Percentiles rank a stretch among this genome's conserved stretches.
These are phyloP conservation scores for Nymphalis urticae DNA, from an alignment of 2,888 invertebrate genomes.

Conservation along the genomic window DNA sequence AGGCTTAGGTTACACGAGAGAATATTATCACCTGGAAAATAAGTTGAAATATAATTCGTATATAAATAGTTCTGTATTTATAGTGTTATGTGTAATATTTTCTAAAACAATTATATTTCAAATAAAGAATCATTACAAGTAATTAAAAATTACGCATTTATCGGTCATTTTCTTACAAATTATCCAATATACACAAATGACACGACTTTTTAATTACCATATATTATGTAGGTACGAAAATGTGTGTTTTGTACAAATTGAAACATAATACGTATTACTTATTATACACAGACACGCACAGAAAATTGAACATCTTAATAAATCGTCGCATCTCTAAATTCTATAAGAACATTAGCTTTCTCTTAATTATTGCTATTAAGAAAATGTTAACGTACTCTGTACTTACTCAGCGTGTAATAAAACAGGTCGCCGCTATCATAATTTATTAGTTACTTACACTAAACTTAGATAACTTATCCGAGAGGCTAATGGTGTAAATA, in stretches of 20 bases:
- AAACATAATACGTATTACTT: too few species aligned
- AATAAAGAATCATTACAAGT: too few species aligned
- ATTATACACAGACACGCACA: too few species aligned
- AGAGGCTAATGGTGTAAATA: slow-evolving; percentile 32
- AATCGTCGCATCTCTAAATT: not conserved
- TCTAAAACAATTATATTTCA: too few species aligned
- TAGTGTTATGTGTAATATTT: too few species aligned
- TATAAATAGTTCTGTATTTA: too few species aligned
- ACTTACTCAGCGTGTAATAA: slow-evolving; percentile 12
- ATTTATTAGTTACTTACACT: slow-evolving; percentile 28
- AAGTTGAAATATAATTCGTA: not conserved
- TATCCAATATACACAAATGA: too few species aligned
- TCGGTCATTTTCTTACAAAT: too few species aligned
- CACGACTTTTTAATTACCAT: too few species aligned
- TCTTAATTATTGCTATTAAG: slow-evolving; percentile 11
- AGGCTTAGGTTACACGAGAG: slow-evolving; percentile 9
- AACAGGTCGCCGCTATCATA: slow-evolving; percentile 20
- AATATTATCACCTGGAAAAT: slow-evolving; percentile 3
- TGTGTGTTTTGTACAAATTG: not conserved
- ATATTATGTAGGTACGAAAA: too few species aligned
- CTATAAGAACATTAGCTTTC: not conserved
- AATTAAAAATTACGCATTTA: too few species aligned
- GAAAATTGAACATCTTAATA: not conserved
- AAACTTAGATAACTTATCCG: slow-evolving; percentile 26
- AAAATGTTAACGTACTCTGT: slow-evolving; percentile 16